A percentile compares a stretch with the other conserved stretches of the same genome.
Evolutionary conservation across 1,140 invertebrate genomes (phyloP).

Genomic region (Cyclina sinensis): DNA sequence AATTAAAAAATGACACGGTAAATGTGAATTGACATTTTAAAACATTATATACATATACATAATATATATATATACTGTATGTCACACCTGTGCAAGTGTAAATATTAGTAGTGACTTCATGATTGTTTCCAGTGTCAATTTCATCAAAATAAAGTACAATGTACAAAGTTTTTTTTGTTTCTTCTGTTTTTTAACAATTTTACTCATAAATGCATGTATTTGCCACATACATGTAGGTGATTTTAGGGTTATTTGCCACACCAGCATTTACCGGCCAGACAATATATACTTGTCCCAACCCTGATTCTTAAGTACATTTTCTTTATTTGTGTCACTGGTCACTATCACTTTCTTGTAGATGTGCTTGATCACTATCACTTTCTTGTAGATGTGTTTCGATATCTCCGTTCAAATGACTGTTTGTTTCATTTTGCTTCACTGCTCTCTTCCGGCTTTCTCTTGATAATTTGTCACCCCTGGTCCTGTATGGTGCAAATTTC

Average conservation of each 20-base stretch:
- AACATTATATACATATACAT: background rate
- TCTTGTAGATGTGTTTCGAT: slow-evolving; percentile 6
- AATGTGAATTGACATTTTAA: slow-evolving; percentile 35
- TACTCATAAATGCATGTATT: slow-evolving; percentile 30
- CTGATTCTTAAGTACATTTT: slow-evolving; percentile 31
- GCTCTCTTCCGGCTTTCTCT: slow-evolving; percentile 28
- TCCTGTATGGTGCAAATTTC: slow-evolving; percentile 33
- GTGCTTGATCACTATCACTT: slow-evolving; percentile 27
- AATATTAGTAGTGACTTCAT: slow-evolving; percentile 34
- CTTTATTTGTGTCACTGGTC: slow-evolving; percentile 26
- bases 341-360: slow-evolving; percentile 23
- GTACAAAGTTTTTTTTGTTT: no score
- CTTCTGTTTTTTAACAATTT: slow-evolving; percentile 11
- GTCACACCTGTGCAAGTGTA: background rate
- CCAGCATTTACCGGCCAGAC: slow-evolving; percentile 25
- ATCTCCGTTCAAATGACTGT: background rate
- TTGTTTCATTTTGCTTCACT: slow-evolving; percentile 25
- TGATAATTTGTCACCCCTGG: slow-evolving; percentile 25
- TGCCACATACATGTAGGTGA: slow-evolving; percentile 32
- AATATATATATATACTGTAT: slow-evolving; percentile 1
- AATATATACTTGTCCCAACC: slow-evolving; percentile 29
- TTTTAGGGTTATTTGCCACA: slow-evolving; percentile 29
- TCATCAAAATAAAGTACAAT: slow-evolving; percentile 35
- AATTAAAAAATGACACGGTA: slow-evolving; percentile 30
- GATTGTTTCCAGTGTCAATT: slow-evolving; percentile 19